A percentile compares a stretch with the other conserved stretches of the same genome.
These are phyloP conservation scores for Atrina japonica DNA, from an alignment of 2,888 invertebrate species.

Conservation along the genomic window DNA sequence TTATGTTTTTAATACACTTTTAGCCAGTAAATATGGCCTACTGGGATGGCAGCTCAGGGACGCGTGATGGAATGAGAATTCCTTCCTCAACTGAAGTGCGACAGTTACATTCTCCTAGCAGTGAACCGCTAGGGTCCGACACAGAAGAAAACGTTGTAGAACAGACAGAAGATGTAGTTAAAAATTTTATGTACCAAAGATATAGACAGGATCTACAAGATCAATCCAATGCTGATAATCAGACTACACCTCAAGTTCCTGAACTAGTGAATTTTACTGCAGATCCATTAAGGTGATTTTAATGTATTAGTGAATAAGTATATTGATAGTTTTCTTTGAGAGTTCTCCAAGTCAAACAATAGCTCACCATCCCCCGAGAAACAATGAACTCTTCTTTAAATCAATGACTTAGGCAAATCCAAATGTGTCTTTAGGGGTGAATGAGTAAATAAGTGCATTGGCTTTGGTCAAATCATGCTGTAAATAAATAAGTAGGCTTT, in stretches of 20 bases:
- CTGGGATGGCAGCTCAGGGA: conserved; percentile 36
- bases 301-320: background rate
- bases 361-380: no score
- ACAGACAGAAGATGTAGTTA: conserved; percentile 76
- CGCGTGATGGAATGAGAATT: background rate
- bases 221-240: conserved; percentile 34
- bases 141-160: conserved; percentile 75
- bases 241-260: conserved; percentile 66
- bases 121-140: conserved; percentile 64
- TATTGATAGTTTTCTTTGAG: no score
- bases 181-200: conserved; percentile 74
- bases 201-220: conserved; percentile 66
- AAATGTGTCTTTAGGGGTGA: no score
- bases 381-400: no score
- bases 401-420: no score
- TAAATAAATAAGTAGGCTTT: no score
- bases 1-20: no score
- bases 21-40: conserved; percentile 31
- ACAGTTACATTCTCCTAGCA: conserved; percentile 35
- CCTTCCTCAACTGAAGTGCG: conserved; percentile 11
- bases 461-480: no score
- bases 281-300: conserved; percentile 68
- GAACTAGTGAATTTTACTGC: conserved; percentile 71
- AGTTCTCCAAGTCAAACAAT: no score
- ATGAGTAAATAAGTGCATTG: no score